A percentile compares a stretch with the other conserved stretches of the same genome.
Evolutionary conservation across 2,888 invertebrate species (phyloP).

Genomic region (Tridacna gigas): DNA sequence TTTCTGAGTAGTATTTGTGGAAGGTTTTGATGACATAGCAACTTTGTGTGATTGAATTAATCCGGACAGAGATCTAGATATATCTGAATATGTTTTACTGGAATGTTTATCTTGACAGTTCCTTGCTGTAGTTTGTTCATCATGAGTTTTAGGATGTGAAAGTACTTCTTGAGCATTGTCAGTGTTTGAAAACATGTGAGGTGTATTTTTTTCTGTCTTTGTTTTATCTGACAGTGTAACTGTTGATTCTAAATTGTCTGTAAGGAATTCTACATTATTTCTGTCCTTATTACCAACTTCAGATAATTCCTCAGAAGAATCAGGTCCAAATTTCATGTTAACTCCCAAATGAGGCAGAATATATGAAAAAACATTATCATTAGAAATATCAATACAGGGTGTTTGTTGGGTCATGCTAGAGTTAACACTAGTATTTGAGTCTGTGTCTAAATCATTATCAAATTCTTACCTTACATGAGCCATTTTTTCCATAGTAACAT

Average conservation of each 20-base stretch:
- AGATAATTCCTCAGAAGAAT: conserved; percentile 32
- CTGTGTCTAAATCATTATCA: conserved; percentile 39
- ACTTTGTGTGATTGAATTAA: conserved; percentile 3
- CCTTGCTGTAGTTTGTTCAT: too few relatives aligned
- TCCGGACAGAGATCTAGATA: conserved; percentile 8
- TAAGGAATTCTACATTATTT: not conserved
- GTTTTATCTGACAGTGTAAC: too few relatives aligned
- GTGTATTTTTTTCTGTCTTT: too few relatives aligned
- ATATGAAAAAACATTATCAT: conserved; percentile 48
- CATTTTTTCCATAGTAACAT: conserved; percentile 57
- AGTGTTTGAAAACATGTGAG: too few relatives aligned
- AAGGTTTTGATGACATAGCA: not conserved
- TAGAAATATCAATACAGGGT: not conserved
- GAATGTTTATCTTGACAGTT: not conserved
- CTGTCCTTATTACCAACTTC: not conserved
- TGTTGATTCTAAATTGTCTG: not conserved
- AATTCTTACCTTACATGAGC: conserved; percentile 79
- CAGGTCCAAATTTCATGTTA: conserved; percentile 54
- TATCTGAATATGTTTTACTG: conserved; percentile 5
- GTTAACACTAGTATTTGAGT: not conserved
- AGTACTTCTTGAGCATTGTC: too few relatives aligned
- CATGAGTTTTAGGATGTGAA: too few relatives aligned
- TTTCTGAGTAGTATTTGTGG: not conserved
- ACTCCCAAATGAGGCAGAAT: conserved; percentile 33
- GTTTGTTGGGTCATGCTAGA: not conserved